Conservation (phyloP, 2,888 invertebrate genomes). For the Aromia moschata region DNA sequence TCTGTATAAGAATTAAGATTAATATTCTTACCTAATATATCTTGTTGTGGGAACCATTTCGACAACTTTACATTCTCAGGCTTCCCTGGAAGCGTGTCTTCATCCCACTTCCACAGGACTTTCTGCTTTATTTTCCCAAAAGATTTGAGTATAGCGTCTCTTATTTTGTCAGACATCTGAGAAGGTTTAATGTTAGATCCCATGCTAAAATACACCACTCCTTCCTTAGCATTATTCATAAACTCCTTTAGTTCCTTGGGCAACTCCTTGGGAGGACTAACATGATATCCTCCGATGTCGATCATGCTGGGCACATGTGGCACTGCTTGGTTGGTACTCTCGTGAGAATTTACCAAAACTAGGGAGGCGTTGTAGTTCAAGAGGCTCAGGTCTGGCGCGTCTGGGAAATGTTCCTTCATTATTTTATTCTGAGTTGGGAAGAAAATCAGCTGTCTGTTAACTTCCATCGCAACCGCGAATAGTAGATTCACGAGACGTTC, state of each 20-base stretch:
- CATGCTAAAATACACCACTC: slow-evolving; percentile 64
- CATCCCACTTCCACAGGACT: slow-evolving; percentile 76
- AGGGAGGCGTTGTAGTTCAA: slow-evolving; percentile 49
- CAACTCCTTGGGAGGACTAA: slow-evolving; percentile 45
- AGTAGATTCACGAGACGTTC: slow-evolving; percentile 66
- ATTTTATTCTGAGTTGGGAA: slow-evolving; percentile 46
- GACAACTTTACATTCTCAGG: slow-evolving; percentile 58
- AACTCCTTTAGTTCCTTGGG: slow-evolving; percentile 63
- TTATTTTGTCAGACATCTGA: slow-evolving; percentile 65
- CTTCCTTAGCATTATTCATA: slow-evolving; percentile 62
- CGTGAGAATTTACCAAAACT: slow-evolving; percentile 60
- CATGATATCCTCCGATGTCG: slow-evolving; percentile 69
- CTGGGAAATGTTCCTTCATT: slow-evolving; percentile 49
- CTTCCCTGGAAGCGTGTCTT: slow-evolving; percentile 56
- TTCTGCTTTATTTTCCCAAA: slow-evolving; percentile 69
- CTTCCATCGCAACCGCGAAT: slow-evolving; percentile 26
- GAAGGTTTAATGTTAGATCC: slow-evolving; percentile 68
- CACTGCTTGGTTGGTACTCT: slow-evolving; percentile 63
- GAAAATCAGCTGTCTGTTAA: slow-evolving; percentile 38
- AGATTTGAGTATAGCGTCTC: slow-evolving; percentile 66
- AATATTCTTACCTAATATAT: slow-evolving; percentile 46
- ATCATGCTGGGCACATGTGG: slow-evolving; percentile 68
- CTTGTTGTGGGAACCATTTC: slow-evolving; percentile 51
- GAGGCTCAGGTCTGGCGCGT: slow-evolving; percentile 45
- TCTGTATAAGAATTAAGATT: too few species aligned